These are phyloP conservation scores for Thalpophila matura DNA, from an alignment of 2,888 invertebrate genomes.

Conservation along the genomic window DNA sequence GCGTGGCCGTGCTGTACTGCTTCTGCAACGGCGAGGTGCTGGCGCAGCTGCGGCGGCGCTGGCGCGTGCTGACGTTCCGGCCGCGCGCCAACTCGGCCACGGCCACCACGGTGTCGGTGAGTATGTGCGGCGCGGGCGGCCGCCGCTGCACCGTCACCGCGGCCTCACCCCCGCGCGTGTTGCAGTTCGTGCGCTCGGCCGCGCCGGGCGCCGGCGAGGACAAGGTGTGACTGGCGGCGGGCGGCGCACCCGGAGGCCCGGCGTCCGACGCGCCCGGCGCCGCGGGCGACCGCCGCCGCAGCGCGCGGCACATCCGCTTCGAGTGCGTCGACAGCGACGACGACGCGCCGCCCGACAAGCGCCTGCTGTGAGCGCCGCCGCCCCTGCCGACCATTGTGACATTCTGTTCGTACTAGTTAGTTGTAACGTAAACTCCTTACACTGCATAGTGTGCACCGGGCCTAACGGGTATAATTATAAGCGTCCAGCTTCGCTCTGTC, in stretches of 20 bases:
- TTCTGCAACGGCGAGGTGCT: constrained; percentile 99
- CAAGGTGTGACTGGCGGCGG: constrained; percentile 95
- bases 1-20: constrained; percentile 97
- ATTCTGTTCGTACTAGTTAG: constrained; percentile 15
- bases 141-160: constrained; percentile 25
- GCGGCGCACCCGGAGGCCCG: constrained; percentile 73
- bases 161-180: constrained; percentile 64
- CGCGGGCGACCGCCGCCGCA: constrained; percentile 58
- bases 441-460: constrained; percentile 20
- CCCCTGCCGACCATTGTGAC: constrained; percentile 19
- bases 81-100: constrained; percentile 96
- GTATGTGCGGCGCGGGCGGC: constrained; percentile 73
- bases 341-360: constrained; percentile 80
- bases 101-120: constrained; percentile 97
- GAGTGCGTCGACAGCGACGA: constrained; percentile 85
- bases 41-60: constrained; percentile 95
- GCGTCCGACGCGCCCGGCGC: constrained; percentile 41
- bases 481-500: not conserved
- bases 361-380: constrained; percentile 73
- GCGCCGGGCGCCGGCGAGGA: constrained; percentile 93
- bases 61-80: constrained; percentile 95
- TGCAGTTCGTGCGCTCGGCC: constrained; percentile 95
- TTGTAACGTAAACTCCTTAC: constrained; percentile 13
- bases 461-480: constrained; percentile 24
- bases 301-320: constrained; percentile 83